A percentile compares a stretch with the other conserved stretches of the same genome.
Evolutionary conservation across 2,113 vertebrate species (phyloP).

Genomic region (Poeciliopsis prolifica): DNA sequence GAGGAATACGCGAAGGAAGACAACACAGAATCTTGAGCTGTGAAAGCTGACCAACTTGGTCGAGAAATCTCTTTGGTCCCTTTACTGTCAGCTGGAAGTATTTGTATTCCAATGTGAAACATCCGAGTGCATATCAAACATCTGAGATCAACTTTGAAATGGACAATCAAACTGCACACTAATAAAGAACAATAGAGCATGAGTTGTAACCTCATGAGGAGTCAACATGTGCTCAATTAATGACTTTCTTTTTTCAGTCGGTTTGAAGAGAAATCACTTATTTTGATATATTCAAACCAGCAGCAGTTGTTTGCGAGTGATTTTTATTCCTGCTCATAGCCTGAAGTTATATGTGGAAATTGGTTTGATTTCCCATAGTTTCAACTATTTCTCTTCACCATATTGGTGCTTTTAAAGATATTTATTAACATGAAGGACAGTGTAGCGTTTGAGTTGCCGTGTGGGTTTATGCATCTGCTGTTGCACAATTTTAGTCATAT

Average conservation of each 20-base stretch:
- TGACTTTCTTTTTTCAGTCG: constrained; percentile 33
- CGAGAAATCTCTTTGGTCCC: background rate
- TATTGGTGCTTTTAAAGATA: constrained; percentile 79
- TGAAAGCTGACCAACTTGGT: background rate
- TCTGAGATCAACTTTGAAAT: constrained; percentile 37
- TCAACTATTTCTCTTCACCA: constrained; percentile 71
- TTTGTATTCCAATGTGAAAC: constrained; percentile 29
- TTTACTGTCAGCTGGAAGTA: constrained; percentile 19
- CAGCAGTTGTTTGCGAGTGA: constrained; percentile 16
- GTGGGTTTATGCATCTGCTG: constrained; percentile 46
- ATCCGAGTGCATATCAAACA: constrained; percentile 10
- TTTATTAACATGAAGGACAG: constrained; percentile 68
- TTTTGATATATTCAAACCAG: constrained; percentile 33
- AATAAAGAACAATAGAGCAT: constrained; percentile 12
- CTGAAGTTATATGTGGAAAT: constrained; percentile 30
- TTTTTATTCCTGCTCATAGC: constrained; percentile 26
- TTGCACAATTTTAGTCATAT: constrained; percentile 61
- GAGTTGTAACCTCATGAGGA: constrained; percentile 17
- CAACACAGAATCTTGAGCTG: constrained; percentile 77
- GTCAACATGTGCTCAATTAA: constrained; percentile 40
- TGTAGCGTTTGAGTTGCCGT: constrained; percentile 32
- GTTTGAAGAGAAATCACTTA: constrained; percentile 29
- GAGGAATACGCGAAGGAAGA: constrained; percentile 90
- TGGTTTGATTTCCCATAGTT: constrained; percentile 35
- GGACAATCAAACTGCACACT: constrained; percentile 2